Evolutionary conservation across 2,797 vertebrate genomes (phyloP).

Genomic region (Cuniculus paca): DNA sequence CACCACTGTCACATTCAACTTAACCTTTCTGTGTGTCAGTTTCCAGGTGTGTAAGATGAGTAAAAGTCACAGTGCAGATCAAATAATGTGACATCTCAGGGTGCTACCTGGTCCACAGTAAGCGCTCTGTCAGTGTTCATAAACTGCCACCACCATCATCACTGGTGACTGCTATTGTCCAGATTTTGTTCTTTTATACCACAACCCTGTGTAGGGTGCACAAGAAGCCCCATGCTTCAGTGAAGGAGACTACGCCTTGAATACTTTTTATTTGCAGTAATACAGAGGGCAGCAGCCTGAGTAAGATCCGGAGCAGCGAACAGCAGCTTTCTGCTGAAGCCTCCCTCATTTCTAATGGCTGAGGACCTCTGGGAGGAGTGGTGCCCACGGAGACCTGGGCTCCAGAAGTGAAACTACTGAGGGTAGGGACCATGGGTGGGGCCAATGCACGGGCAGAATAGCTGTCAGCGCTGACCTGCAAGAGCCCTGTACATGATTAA

Average conservation of each 20-base stretch:
- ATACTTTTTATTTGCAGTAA: background rate
- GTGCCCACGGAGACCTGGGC: background rate
- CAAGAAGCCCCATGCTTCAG: background rate
- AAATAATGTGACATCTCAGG: background rate
- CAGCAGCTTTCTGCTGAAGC: background rate
- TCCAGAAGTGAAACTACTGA: background rate
- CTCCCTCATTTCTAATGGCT: background rate
- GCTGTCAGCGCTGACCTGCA: background rate
- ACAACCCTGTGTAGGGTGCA: background rate
- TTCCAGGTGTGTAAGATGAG: background rate
- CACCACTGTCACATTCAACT: background rate
- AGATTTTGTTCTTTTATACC: background rate
- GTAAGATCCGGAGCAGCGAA: background rate
- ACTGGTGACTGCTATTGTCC: background rate
- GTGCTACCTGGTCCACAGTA: too few relatives aligned
- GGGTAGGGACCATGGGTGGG: background rate
- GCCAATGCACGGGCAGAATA: background rate
- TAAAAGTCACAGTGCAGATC: background rate
- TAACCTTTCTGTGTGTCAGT: background rate
- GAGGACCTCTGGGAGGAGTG: background rate
- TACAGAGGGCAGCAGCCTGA: rapidly evolving
- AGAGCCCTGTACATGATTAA: background rate
- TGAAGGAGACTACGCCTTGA: background rate
- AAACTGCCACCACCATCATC: background rate
- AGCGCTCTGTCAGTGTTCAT: background rate